phyloP scores from a whole-genome alignment of 2,113 vertebrate genomes.

The Siniperca knerii region DNA sequence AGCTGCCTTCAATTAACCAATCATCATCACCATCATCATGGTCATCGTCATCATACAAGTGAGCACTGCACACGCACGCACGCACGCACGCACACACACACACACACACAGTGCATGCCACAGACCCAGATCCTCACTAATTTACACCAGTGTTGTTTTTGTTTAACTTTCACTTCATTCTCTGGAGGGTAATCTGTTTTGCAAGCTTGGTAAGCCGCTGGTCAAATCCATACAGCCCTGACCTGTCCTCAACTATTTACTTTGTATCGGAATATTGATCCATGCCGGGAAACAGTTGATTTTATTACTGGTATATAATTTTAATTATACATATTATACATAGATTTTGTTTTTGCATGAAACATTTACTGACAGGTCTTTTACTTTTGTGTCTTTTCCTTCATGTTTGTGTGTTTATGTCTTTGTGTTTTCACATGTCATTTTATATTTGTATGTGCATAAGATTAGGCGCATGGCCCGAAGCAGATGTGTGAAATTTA shows the following conservation, averaged over 20 bases:
- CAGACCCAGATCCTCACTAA: conserved; percentile 55
- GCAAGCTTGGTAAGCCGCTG: conserved; percentile 39
- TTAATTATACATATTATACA: not conserved
- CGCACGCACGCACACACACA: conserved; percentile 4
- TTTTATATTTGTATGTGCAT: not conserved
- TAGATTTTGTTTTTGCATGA: not conserved
- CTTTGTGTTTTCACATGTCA: not conserved
- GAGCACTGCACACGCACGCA: conserved; percentile 2
- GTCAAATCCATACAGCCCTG: conserved; percentile 6
- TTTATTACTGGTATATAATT: not conserved
- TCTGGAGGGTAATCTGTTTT: conserved; percentile 54
- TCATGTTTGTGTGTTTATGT: conserved; percentile 1
- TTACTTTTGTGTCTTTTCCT: not conserved
- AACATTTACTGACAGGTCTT: not conserved
- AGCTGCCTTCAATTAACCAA: conserved; percentile 85
- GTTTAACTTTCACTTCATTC: conserved; percentile 63
- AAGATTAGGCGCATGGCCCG: not conserved
- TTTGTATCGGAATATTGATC: conserved; percentile 12
- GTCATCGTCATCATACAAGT: conserved; percentile 72
- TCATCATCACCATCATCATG: conserved; percentile 81
- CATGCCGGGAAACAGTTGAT: not conserved
- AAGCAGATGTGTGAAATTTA: conserved; percentile 27
- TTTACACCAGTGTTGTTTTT: conserved; percentile 79
- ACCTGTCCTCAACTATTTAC: conserved; percentile 25
- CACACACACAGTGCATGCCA: conserved; percentile 55